Evolutionary conservation across 2,113 vertebrate species (phyloP).

Genomic region (Podilymbus podiceps): DNA sequence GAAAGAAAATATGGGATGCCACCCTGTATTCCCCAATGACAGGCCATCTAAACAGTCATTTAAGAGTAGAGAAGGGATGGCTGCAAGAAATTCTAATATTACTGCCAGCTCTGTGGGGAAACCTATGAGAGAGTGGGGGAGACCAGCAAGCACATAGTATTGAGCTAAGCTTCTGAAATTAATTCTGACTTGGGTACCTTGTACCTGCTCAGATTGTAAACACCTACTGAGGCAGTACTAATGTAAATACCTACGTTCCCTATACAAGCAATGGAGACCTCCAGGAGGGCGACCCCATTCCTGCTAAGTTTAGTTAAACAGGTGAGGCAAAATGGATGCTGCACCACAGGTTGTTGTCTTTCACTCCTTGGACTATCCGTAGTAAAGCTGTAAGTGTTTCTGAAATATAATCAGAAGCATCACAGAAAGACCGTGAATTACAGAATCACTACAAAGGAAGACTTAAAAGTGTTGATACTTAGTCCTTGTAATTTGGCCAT

Average conservation of each 20-base stretch:
- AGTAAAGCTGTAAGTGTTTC: neutral
- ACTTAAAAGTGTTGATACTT: neutral
- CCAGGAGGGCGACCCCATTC: neutral
- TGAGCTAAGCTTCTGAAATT: neutral
- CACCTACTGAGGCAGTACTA: neutral
- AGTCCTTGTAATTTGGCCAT: neutral
- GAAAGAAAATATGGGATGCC: neutral
- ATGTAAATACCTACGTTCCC: neutral
- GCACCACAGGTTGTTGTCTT: neutral
- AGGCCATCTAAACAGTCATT: neutral
- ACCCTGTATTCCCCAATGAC: neutral
- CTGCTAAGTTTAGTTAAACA: neutral
- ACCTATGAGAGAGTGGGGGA: neutral
- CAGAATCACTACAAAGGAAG: neutral
- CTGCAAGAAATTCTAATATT: neutral
- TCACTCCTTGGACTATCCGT: neutral
- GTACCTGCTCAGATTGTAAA: neutral
- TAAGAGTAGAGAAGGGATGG: fast-evolving
- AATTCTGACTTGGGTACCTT: neutral
- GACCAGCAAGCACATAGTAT: neutral
- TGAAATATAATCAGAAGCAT: neutral
- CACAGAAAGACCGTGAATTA: neutral
- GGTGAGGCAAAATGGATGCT: neutral
- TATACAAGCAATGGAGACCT: neutral
- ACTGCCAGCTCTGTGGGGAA: neutral